Evolutionary conservation across 2,888 invertebrate genomes (phyloP).

Genomic region (Griposia aprilina): DNA sequence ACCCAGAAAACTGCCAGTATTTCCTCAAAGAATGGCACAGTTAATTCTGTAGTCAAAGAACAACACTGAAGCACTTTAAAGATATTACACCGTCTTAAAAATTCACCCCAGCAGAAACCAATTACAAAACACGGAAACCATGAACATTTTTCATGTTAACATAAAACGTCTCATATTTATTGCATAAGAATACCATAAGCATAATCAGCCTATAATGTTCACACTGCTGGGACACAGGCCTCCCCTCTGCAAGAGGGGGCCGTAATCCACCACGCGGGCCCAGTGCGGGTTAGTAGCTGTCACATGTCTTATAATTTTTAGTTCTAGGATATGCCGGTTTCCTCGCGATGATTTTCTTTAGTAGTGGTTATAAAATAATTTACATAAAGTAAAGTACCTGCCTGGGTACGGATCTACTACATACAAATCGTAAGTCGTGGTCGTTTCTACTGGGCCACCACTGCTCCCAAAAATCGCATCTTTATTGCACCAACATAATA

Average conservation of each 20-base stretch:
- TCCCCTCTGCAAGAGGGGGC: neutral
- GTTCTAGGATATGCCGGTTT: neutral
- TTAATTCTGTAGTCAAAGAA: neutral
- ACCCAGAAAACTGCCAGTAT: neutral
- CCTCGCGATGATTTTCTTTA: neutral
- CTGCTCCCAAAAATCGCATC: neutral
- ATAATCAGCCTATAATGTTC: neutral
- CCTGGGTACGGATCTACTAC: neutral
- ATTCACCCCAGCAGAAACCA: constrained; percentile 29
- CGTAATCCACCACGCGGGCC: neutral
- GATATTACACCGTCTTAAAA: constrained; percentile 28
- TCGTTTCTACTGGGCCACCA: neutral
- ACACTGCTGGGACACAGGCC: neutral
- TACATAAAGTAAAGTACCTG: neutral
- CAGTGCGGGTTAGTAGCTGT: too few relatives aligned
- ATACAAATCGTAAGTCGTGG: too few relatives aligned
- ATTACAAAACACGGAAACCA: constrained; percentile 19
- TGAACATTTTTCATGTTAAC: constrained; percentile 17
- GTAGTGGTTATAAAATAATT: neutral
- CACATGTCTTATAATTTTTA: neutral
- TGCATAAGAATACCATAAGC: neutral
- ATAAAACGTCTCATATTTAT: constrained; percentile 9
- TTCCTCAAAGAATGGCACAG: neutral
- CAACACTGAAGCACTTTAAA: neutral
- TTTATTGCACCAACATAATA: neutral